phyloP scores from a whole-genome alignment of 2,113 vertebrate genomes.

The Acinonyx jubatus region DNA sequence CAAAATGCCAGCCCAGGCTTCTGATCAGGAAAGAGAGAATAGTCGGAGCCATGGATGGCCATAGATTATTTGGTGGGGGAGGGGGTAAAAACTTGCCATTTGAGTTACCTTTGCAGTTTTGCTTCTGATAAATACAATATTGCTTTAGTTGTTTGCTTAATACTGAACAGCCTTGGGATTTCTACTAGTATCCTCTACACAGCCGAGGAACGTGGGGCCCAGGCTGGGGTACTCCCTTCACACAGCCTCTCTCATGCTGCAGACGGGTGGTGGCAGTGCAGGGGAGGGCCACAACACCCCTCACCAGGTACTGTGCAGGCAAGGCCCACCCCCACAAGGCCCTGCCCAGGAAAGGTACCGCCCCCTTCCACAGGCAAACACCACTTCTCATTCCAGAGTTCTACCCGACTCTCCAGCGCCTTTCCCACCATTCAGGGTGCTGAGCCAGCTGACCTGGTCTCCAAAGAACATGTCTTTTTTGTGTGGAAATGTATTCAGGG shows the following conservation, averaged over 20 bases:
- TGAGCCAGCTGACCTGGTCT: slow-evolving; percentile 42
- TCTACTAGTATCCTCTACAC: not conserved
- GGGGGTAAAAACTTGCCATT: not conserved
- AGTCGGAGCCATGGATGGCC: not conserved
- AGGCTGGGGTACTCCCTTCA: not conserved
- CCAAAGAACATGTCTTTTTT: slow-evolving; percentile 47
- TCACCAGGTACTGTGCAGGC: not conserved
- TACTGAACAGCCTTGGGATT: slow-evolving; percentile 16
- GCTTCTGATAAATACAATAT: not conserved
- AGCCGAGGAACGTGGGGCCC: not conserved
- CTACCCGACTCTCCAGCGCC: not conserved
- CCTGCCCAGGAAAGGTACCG: not conserved
- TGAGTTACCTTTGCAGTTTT: not conserved
- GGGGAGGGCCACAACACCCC: not conserved
- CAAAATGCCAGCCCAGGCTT: not conserved
- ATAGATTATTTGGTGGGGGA: not conserved
- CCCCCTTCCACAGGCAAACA: not conserved
- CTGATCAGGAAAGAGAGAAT: slow-evolving; percentile 10
- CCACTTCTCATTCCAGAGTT: not conserved
- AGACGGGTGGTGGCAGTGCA: not conserved
- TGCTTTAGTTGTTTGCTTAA: not conserved
- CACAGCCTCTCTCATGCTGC: not conserved
- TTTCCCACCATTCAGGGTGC: not conserved
- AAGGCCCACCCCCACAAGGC: fast-evolving
- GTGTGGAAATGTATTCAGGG: not conserved